Evolutionary conservation across 2,888 invertebrate species (phyloP).

Genomic region (Andrena flavipes): DNA sequence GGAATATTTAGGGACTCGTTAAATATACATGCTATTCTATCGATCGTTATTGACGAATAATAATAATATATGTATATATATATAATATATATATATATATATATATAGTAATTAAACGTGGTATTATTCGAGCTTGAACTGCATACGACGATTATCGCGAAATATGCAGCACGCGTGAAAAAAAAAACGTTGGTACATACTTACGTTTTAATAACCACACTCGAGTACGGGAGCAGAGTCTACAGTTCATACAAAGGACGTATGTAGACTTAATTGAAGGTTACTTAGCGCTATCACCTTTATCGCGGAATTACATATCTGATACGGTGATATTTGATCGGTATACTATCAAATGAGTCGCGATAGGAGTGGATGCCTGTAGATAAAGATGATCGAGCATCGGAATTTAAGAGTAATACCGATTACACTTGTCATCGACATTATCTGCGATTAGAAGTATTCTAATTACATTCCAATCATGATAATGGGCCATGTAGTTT

Average conservation of each 20-base stretch:
- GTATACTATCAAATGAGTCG: not conserved
- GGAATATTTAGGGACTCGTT: constrained; percentile 26
- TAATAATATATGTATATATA: not conserved
- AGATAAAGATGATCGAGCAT: constrained; percentile 21
- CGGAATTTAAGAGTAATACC: not conserved
- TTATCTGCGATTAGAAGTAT: not conserved
- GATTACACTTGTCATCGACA: not conserved
- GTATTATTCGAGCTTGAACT: not conserved
- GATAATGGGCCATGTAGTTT: too few species aligned
- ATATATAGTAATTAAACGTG: not conserved
- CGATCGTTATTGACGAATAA: constrained; percentile 18
- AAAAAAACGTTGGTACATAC: not conserved
- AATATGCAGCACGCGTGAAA: not conserved
- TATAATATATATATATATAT: not conserved
- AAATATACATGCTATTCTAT: not conserved
- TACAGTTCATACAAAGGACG: not conserved
- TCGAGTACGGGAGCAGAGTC: not conserved
- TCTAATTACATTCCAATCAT: not conserved
- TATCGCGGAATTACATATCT: not conserved
- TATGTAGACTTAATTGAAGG: not conserved
- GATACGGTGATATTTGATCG: not conserved
- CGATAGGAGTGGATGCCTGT: not conserved
- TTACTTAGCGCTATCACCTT: not conserved
- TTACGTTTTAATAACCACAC: not conserved
- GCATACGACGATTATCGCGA: not conserved